Evolutionary conservation across 2,113 vertebrate genomes (phyloP).

Genomic region (Oxyruncus cristatus): DNA sequence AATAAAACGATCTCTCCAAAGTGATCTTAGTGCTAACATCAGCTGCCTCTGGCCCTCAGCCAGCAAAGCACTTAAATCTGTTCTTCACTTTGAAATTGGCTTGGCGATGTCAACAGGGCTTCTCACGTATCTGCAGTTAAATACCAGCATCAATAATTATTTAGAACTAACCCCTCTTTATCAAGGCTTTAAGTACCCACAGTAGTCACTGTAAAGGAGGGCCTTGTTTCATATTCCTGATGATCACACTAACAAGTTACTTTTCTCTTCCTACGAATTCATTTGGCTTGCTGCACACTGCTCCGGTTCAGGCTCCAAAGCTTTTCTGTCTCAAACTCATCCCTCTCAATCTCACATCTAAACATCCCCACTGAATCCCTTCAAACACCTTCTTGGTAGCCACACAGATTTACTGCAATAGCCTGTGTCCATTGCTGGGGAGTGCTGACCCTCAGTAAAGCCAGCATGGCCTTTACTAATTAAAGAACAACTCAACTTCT

Average conservation of each 20-base stretch:
- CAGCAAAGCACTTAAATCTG: slow-evolving; percentile 41
- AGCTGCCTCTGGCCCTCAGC: slow-evolving; percentile 1
- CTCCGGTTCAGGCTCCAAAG: neutral
- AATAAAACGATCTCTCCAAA: neutral
- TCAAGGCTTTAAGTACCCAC: neutral
- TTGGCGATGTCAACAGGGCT: neutral
- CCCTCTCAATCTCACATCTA: neutral
- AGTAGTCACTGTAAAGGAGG: neutral
- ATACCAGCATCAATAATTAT: neutral
- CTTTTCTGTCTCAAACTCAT: neutral
- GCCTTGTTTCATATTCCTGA: neutral
- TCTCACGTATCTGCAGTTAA: neutral
- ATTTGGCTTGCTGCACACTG: neutral
- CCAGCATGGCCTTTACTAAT: neutral
- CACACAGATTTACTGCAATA: neutral
- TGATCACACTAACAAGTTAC: neutral
- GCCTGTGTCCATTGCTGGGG: neutral
- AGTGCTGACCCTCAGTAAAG: neutral
- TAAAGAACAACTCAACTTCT: neutral
- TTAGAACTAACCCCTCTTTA: neutral
- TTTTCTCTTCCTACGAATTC: neutral
- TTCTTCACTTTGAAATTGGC: slow-evolving; percentile 11
- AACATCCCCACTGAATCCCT: neutral
- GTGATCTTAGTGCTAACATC: neutral
- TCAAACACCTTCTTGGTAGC: neutral